Conservation (phyloP, 2,888 invertebrate genomes). For the Tupiocoris notatus region DNA sequence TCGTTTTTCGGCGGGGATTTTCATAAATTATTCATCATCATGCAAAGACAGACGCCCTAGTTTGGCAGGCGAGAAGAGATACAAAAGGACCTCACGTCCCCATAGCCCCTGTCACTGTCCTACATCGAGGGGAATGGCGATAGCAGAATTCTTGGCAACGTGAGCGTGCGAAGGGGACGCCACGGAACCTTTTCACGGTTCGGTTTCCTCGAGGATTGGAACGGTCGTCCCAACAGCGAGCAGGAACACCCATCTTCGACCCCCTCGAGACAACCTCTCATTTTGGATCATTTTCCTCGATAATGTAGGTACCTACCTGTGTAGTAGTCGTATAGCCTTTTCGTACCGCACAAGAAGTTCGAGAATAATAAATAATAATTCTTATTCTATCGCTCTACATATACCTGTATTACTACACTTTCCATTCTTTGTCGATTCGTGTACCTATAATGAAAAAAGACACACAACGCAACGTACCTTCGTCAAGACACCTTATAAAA, state of each 20-base stretch:
- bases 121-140: background rate
- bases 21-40: constrained; percentile 28
- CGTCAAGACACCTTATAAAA: too few species aligned
- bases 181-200: background rate
- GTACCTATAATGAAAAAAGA: too few species aligned
- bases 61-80: constrained; percentile 2
- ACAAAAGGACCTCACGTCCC: background rate
- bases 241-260: background rate
- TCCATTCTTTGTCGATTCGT: too few species aligned
- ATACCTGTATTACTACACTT: too few species aligned
- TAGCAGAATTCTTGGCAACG: background rate
- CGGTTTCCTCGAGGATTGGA: background rate
- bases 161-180: background rate
- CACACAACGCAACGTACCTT: too few species aligned
- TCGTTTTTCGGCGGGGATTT: constrained; percentile 15
- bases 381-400: too few species aligned
- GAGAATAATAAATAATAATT: too few species aligned
- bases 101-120: background rate
- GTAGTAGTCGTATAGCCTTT: too few species aligned
- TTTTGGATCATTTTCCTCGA: too few species aligned
- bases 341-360: too few species aligned
- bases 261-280: too few species aligned
- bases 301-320: too few species aligned
- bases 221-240: background rate
- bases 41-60: constrained; percentile 24